These are phyloP conservation scores for Vannuccia rotundouncinata DNA, from an alignment of 2,888 invertebrate species.

Conservation along the genomic window DNA sequence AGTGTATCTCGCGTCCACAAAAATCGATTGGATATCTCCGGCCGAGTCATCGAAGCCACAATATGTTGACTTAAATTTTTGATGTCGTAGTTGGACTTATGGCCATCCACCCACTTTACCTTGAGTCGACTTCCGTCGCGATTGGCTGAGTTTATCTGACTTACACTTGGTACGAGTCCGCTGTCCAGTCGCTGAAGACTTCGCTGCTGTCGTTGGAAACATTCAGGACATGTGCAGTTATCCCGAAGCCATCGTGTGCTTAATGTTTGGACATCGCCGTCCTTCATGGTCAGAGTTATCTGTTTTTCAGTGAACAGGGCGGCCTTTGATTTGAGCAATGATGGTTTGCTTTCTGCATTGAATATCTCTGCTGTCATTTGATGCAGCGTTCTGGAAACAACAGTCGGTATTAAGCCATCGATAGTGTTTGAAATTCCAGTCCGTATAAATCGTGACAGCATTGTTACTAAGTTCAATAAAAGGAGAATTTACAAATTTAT, in stretches of 20 bases:
- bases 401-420: too few relatives aligned
- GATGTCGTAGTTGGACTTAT: conserved; percentile 1
- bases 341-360: too few relatives aligned
- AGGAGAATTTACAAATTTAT: too few relatives aligned
- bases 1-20: background rate
- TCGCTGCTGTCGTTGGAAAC: conserved; percentile 25
- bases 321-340: background rate
- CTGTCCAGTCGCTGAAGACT: conserved; percentile 16
- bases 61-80: background rate
- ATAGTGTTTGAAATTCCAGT: too few relatives aligned
- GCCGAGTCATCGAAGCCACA: background rate
- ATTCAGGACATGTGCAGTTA: conserved; percentile 17
- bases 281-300: background rate
- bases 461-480: too few relatives aligned
- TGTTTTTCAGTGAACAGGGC: background rate
- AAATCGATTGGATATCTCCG: background rate
- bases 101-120: conserved; percentile 25
- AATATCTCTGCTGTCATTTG: too few relatives aligned
- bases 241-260: conserved; percentile 23
- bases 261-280: background rate
- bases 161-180: background rate
- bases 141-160: background rate
- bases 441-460: too few relatives aligned
- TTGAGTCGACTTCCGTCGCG: background rate
- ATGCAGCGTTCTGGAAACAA: too few relatives aligned